Percentiles rank a stretch among this genome's conserved stretches.
Evolutionary conservation across 2,113 vertebrate species (phyloP).

Genomic region (Zosterops lateralis): DNA sequence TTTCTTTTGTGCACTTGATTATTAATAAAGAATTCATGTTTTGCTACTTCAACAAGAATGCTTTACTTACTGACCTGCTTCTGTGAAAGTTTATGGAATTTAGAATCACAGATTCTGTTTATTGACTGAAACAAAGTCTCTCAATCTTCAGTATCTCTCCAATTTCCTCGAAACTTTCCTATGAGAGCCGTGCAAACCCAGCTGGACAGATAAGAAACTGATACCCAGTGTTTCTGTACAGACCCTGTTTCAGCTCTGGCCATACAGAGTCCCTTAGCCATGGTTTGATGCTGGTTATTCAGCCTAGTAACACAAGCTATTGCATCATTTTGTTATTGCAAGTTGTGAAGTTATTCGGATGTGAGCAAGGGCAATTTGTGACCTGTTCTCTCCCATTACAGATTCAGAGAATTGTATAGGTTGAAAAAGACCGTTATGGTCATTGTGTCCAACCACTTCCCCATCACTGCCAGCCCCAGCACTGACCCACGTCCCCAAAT

Average conservation of each 20-base stretch:
- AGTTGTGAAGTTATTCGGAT: background rate
- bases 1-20: background rate
- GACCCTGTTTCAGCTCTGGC: background rate
- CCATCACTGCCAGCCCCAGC: background rate
- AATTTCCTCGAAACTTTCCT: background rate
- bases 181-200: background rate
- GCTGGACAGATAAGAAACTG: background rate
- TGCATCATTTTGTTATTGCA: background rate
- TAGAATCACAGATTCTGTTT: background rate
- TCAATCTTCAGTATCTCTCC: background rate
- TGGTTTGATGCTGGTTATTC: background rate
- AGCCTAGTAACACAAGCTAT: background rate
- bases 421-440: background rate
- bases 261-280: fast-evolving
- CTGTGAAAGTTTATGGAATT: background rate
- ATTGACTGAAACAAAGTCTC: background rate
- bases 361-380: background rate
- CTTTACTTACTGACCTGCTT: background rate
- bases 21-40: background rate
- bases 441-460: background rate
- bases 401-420: background rate
- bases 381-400: background rate
- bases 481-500: background rate
- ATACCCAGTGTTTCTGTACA: background rate
- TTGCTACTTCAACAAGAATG: background rate